Evolutionary conservation across 1,140 invertebrate species (phyloP).

Genomic region (Scaptodrosophila lebanonensis): DNA sequence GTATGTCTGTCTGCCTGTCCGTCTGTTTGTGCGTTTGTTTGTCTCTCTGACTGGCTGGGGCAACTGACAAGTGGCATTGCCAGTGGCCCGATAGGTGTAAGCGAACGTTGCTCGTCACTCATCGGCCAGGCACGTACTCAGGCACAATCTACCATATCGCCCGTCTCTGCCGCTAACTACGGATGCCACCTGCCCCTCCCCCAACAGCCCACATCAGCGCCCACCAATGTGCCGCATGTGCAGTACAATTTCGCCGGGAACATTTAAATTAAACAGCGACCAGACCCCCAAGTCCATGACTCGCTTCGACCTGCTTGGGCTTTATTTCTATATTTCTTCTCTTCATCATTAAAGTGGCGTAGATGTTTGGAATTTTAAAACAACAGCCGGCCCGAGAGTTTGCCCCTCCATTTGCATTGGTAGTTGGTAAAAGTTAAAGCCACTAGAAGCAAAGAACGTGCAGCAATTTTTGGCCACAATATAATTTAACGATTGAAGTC

Average conservation of each 20-base stretch:
- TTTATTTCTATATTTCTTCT: slow-evolving; percentile 8
- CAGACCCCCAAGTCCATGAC: slow-evolving; percentile 5
- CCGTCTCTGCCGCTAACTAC: slow-evolving; percentile 12
- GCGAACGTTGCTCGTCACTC: too few species aligned
- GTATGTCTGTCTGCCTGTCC: background rate
- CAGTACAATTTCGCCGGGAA: slow-evolving; percentile 12
- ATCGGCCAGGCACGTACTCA: slow-evolving; percentile 50
- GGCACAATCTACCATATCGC: slow-evolving; percentile 59
- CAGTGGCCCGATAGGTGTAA: slow-evolving; percentile 29
- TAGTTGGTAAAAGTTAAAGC: slow-evolving; percentile 15
- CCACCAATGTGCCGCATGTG: background rate
- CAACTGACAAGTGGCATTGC: slow-evolving; percentile 13
- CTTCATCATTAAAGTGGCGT: slow-evolving; percentile 12
- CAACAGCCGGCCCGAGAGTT: background rate
- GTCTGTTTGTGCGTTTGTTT: slow-evolving; percentile 15
- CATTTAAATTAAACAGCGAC: slow-evolving; percentile 53
- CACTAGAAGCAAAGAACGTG: slow-evolving; percentile 19
- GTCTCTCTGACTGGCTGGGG: too few species aligned
- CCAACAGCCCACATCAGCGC: slow-evolving; percentile 10
- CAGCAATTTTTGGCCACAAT: slow-evolving; percentile 19
- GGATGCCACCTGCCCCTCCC: background rate
- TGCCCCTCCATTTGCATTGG: background rate
- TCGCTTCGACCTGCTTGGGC: background rate
- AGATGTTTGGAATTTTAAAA: slow-evolving; percentile 57
- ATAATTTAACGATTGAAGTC: too few species aligned